phyloP scores from a whole-genome alignment of 2,797 vertebrate species.

The Falco berigora region DNA sequence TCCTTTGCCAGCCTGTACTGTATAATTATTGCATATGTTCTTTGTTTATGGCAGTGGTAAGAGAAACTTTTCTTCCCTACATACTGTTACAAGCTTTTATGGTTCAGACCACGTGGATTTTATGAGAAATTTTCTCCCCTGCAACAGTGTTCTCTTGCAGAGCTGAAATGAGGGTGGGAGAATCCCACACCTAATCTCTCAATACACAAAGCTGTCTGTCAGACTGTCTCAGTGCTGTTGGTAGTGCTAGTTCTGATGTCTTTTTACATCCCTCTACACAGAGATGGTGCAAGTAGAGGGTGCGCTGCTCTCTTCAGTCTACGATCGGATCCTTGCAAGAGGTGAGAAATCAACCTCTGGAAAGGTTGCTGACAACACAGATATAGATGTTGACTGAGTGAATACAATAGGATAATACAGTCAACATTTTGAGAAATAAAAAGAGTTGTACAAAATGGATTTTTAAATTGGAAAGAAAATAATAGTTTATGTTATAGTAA shows the following conservation, averaged over 20 bases:
- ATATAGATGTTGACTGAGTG: not conserved
- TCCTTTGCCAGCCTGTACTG: not conserved
- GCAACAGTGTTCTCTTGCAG: not conserved
- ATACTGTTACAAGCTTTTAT: not conserved
- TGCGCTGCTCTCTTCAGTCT: not conserved
- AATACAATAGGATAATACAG: not conserved
- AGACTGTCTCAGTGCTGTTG: not conserved
- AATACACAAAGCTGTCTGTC: not conserved
- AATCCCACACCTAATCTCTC: not conserved
- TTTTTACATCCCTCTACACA: not conserved
- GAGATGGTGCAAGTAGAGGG: conserved; percentile 31
- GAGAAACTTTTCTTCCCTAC: not conserved
- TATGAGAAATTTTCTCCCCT: not conserved
- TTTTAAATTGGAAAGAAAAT: not conserved
- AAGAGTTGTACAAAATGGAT: not conserved
- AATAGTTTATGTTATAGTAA: not conserved
- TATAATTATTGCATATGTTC: not conserved
- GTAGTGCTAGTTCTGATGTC: not conserved
- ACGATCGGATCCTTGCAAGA: not conserved
- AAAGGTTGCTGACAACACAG: not conserved
- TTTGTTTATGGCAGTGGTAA: not conserved
- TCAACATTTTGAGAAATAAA: not conserved
- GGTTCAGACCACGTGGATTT: not conserved
- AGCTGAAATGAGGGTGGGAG: not conserved
- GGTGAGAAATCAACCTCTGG: not conserved